Evolutionary conservation across 2,113 vertebrate genomes (phyloP), one percentile per base, ranked within the genome.

Genomic region (Rhinopithecus roxellana): DNA sequence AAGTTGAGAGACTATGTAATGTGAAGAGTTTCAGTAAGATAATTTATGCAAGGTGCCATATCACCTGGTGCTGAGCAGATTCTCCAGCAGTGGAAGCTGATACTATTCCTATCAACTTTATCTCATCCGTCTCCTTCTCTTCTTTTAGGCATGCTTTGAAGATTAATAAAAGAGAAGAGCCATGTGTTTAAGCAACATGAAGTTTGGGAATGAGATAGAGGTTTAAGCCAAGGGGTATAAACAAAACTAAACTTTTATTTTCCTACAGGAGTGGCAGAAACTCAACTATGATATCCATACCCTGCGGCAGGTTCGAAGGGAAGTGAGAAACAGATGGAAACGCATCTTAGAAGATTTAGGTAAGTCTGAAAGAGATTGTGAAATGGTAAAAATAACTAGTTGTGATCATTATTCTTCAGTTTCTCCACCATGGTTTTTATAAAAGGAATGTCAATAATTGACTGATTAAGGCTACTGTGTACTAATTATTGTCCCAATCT

Each of bases 271-370:
- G 93, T 99, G 99, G 99, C 99, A 99, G 94, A 99, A 99, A 98
- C 98, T 99, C 97, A 99, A 99, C 97, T 99, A 99, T 45, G 99
- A 99, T 93, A 99, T 99, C 91, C 98, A 99, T 57, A 98, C 98
- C 2, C 96, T 99, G 91, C 97, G 99, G 70, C 99, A 99, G 93
- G 96, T 99, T 61, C 98, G 98, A 79, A 98, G 99, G 91, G 99
- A 99, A 97, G 99, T 99, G 93, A 98, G 98, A 97, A 98, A 98
- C 94, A 98, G 99, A 78, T 99, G 99, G 99, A 99, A 99, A 97
- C 99, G 98, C 88, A 99, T 99, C 97, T 97, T 99, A 87, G 99
- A 99, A 96, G 99, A 99, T 97, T 98, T 99, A 80, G 99, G 99
- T 99, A 98, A 99, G 98, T 96, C 87, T 30, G 45, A 48, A 67